Evolutionary conservation across 2,113 vertebrate species (phyloP).

Genomic region (Daubentonia madagascariensis): DNA sequence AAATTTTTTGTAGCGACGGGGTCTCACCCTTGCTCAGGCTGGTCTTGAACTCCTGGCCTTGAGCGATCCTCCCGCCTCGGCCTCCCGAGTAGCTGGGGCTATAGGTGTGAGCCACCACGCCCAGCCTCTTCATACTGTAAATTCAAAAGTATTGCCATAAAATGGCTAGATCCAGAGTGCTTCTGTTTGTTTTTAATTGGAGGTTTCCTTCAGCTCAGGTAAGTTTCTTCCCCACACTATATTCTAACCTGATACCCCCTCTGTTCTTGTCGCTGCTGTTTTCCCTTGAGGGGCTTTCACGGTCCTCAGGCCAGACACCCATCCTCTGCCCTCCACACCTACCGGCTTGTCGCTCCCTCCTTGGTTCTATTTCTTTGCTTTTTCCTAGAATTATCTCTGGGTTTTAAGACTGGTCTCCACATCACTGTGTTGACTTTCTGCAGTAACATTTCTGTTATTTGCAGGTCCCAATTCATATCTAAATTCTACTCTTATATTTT

Average conservation of each 20-base stretch:
- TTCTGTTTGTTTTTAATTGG: not conserved
- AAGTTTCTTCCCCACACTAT: fast-evolving
- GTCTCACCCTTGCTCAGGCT: no score
- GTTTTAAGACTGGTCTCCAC: fast-evolving
- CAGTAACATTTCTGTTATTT: fast-evolving
- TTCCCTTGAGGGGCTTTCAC: fast-evolving
- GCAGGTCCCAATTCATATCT: not conserved
- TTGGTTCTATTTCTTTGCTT: fast-evolving
- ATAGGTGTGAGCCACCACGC: no score
- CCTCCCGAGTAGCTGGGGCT: no score
- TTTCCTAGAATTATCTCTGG: fast-evolving
- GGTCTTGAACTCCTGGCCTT: no score
- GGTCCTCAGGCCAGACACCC: fast-evolving
- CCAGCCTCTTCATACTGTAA: not conserved
- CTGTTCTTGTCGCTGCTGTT: fast-evolving
- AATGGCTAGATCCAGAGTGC: fast-evolving
- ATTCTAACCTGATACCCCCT: no score
- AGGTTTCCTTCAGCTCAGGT: not conserved
- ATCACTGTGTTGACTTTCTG: fast-evolving
- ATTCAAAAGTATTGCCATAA: fast-evolving
- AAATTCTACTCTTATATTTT: fast-evolving
- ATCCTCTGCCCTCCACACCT: fast-evolving
- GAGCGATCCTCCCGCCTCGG: no score
- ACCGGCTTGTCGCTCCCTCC: fast-evolving
- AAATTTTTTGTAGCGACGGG: no score